Percentiles rank a stretch among this genome's conserved stretches.
Conservation (phyloP, 2,888 invertebrate species). For the Morinoia aosen region DNA sequence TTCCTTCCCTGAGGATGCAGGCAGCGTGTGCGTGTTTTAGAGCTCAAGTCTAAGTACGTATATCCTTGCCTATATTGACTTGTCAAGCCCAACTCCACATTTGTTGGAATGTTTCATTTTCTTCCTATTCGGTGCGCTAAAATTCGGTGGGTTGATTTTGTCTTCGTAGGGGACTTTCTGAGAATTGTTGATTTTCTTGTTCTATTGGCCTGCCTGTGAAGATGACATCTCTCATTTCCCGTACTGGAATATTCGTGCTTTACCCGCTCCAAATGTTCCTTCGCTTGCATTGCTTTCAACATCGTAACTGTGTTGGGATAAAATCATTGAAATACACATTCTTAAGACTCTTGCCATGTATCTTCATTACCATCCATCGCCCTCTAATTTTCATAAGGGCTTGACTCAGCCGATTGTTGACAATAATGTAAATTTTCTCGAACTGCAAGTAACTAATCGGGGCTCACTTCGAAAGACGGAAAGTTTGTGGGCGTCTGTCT, state of each 20-base stretch:
- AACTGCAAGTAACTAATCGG: not conserved
- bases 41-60: not conserved
- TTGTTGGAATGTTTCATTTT: not conserved
- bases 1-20: not conserved
- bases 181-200: not conserved
- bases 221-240: not conserved
- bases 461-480: not conserved
- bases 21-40: not conserved
- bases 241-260: not conserved
- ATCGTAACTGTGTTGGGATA: conserved; percentile 15
- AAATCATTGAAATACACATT: conserved; percentile 25
- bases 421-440: not conserved
- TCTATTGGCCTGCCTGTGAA: not conserved
- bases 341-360: conserved; percentile 2
- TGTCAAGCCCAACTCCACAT: not conserved
- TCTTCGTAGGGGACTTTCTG: not conserved
- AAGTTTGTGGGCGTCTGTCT: not conserved
- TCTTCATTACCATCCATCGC: conserved; percentile 19
- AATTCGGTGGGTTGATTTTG: not conserved
- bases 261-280: not conserved
- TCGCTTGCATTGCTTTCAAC: conserved; percentile 22
- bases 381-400: not conserved
- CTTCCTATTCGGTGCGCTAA: not conserved
- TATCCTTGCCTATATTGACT: not conserved
- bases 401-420: too few relatives aligned